Evolutionary conservation across 2,888 invertebrate genomes (phyloP).

Genomic region (Dynastes maya): DNA sequence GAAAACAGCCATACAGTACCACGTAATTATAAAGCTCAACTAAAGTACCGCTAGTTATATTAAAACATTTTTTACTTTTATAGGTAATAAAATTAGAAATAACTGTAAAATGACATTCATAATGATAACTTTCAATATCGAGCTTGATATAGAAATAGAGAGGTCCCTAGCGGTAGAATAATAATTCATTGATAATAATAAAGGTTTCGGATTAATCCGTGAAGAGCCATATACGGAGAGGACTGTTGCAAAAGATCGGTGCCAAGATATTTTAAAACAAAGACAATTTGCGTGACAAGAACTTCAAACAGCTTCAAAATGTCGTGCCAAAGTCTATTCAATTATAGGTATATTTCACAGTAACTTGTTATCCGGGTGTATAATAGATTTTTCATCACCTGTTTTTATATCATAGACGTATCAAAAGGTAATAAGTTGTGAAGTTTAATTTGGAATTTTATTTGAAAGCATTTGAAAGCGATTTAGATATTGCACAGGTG

Average conservation of each 20-base stretch:
- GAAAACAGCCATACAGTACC: not conserved
- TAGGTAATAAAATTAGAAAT: constrained; percentile 40
- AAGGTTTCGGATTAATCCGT: constrained; percentile 39
- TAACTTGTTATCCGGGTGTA: constrained; percentile 28
- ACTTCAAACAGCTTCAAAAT: constrained; percentile 36
- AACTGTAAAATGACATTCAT: constrained; percentile 25
- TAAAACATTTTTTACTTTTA: constrained; percentile 36
- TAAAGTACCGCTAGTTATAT: constrained; percentile 31
- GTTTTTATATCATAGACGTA: constrained; percentile 11
- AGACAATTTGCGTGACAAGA: constrained; percentile 53
- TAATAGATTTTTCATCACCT: constrained; percentile 46
- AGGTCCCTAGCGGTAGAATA: not conserved
- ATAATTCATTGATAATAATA: constrained; percentile 45
- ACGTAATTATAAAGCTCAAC: not conserved
- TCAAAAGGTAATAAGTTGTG: not conserved
- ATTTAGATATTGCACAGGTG: constrained; percentile 11
- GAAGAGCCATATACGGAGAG: constrained; percentile 52
- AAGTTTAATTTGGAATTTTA: constrained; percentile 10
- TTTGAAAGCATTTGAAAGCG: not conserved
- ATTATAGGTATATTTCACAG: constrained; percentile 53
- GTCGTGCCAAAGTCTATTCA: constrained; percentile 52
- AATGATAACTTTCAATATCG: constrained; percentile 32
- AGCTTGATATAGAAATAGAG: not conserved
- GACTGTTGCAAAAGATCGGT: constrained; percentile 51
- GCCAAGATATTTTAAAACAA: constrained; percentile 55